These are phyloP conservation scores for Cyrtorhinus lividipennis DNA, from an alignment of 1,140 invertebrate genomes.

Conservation along the genomic window DNA sequence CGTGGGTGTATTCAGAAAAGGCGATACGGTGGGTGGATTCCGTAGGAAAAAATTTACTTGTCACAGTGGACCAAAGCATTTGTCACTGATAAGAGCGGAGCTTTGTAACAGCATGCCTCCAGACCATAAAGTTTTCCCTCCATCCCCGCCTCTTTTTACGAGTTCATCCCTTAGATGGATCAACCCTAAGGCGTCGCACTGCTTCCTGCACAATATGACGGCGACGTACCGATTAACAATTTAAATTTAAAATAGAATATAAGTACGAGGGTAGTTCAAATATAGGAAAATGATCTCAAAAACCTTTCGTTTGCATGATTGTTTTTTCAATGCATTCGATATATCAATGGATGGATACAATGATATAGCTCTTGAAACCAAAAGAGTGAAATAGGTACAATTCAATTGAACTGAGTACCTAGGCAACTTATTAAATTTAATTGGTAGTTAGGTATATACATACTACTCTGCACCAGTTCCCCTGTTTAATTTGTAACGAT, in stretches of 20 bases:
- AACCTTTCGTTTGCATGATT: no score
- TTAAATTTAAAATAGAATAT: no score
- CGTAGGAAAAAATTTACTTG: background rate
- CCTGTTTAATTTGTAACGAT: no score
- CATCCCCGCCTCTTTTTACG: background rate
- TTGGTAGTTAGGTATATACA: no score
- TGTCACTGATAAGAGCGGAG: background rate
- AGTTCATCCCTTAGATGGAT: background rate
- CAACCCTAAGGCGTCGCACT: background rate
- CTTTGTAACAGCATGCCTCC: background rate
- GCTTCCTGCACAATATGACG: background rate
- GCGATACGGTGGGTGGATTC: background rate
- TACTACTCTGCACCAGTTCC: no score
- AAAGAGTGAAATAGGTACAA: background rate
- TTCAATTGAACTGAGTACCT: background rate
- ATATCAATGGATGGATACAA: no score
- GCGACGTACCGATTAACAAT: no score
- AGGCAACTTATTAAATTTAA: no score
- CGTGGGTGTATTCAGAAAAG: background rate
- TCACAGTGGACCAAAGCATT: background rate
- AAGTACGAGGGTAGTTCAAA: no score
- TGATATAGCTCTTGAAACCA: background rate
- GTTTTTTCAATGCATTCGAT: no score
- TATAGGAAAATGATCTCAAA: no score
- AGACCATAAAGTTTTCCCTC: background rate